These are phyloP conservation scores for Piezodorus guildinii DNA, from an alignment of 1,140 invertebrate species.

Conservation along the genomic window DNA sequence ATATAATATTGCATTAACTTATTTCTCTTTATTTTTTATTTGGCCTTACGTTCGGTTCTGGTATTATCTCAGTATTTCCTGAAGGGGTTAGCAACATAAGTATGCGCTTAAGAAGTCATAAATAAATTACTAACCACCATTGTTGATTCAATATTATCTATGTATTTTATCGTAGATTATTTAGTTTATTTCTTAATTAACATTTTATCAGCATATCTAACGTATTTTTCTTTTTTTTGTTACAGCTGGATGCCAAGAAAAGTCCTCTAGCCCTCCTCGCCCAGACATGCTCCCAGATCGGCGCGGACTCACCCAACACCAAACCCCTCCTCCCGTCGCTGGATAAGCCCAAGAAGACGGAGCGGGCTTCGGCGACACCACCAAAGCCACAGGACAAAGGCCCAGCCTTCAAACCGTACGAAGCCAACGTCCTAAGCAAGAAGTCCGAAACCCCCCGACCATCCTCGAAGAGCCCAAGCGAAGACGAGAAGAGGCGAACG, in stretches of 20 bases:
- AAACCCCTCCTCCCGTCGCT: slow-evolving; percentile 57
- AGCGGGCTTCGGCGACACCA: slow-evolving; percentile 23
- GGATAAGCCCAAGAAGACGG: slow-evolving; percentile 52
- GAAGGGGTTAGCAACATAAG: too few relatives aligned
- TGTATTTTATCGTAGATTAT: too few relatives aligned
- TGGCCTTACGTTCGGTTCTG: too few relatives aligned
- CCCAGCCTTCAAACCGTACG: slow-evolving; percentile 66
- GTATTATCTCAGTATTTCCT: too few relatives aligned
- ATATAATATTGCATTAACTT: too few relatives aligned
- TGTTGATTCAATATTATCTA: too few relatives aligned
- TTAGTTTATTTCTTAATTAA: too few relatives aligned
- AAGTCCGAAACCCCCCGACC: slow-evolving; percentile 15
- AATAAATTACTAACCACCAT: too few relatives aligned
- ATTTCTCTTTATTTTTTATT: too few relatives aligned
- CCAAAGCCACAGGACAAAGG: slow-evolving; percentile 24
- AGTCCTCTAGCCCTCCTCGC: slow-evolving; percentile 92
- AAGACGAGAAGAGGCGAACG: slow-evolving; percentile 27
- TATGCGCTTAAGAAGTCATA: too few relatives aligned
- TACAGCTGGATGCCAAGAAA: slow-evolving; percentile 95
- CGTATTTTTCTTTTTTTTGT: slow-evolving; percentile 32
- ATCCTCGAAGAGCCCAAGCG: slow-evolving; percentile 11
- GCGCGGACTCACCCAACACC: slow-evolving; percentile 64
- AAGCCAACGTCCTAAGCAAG: slow-evolving; percentile 51
- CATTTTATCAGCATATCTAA: slow-evolving; percentile 13
- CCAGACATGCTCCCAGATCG: slow-evolving; percentile 96